Evolutionary conservation across 2,797 vertebrate genomes (phyloP).

Genomic region (Notolabrus celidotus): DNA sequence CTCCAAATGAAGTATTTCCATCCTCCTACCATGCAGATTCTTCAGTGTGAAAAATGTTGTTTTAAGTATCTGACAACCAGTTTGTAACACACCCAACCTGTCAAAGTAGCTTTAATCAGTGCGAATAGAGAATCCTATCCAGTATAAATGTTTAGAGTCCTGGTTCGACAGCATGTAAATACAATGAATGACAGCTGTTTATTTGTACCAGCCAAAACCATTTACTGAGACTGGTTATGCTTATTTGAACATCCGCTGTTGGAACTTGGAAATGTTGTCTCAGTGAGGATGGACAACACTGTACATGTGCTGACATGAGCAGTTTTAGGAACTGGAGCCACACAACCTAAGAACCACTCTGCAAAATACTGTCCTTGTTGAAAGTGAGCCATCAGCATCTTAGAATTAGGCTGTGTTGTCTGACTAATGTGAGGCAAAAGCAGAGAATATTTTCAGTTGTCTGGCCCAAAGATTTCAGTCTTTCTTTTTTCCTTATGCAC

Average conservation of each 20-base stretch:
- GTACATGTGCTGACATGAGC: conserved; percentile 7
- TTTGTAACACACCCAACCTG: conserved; percentile 13
- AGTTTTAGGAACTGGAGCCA: conserved; percentile 5
- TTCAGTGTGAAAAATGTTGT: conserved; percentile 5
- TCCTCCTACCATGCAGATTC: conserved; percentile 1
- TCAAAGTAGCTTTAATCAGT: conserved; percentile 39
- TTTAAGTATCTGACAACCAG: conserved; percentile 8
- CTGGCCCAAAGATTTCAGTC: background rate
- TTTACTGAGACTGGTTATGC: conserved; percentile 24
- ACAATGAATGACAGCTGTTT: conserved; percentile 50
- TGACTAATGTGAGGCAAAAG: background rate
- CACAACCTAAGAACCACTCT: background rate
- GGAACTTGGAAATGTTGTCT: conserved; percentile 34
- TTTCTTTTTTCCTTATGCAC: too few relatives aligned
- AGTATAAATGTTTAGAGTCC: conserved; percentile 50
- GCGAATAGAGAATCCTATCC: conserved; percentile 46
- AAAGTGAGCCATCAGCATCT: background rate
- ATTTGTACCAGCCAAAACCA: conserved; percentile 48
- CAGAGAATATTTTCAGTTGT: background rate
- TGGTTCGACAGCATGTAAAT: conserved; percentile 42
- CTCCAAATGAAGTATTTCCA: conserved; percentile 21
- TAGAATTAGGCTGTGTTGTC: background rate
- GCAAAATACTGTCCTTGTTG: background rate
- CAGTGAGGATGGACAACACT: conserved; percentile 18
- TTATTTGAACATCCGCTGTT: conserved; percentile 45